Conservation (phyloP, 2,888 invertebrate species). For the Aricia artaxerxes region DNA sequence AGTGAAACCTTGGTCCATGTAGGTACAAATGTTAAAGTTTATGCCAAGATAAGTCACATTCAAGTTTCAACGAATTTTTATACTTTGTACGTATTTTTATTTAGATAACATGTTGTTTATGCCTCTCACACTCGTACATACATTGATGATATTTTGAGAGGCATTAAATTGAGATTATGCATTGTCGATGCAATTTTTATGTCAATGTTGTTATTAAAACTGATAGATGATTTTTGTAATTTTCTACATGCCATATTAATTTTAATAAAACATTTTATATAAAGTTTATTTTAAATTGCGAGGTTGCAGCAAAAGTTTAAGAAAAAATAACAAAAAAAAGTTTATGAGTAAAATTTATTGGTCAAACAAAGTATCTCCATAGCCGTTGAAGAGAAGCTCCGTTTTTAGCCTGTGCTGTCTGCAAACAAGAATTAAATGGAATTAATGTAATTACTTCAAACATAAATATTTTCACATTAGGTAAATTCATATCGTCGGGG, state of each 20-base stretch:
- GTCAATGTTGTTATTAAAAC: slow-evolving; percentile 24
- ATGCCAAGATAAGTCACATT: not conserved
- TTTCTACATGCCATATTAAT: slow-evolving; percentile 44
- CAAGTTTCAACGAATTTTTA: not conserved
- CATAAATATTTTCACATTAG: no score
- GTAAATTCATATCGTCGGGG: no score
- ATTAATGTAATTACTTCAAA: not conserved
- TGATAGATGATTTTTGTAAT: slow-evolving; percentile 42
- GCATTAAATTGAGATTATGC: not conserved
- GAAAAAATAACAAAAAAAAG: slow-evolving; percentile 25
- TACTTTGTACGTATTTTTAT: not conserved
- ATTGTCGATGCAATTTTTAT: slow-evolving; percentile 24
- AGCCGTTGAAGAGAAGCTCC: slow-evolving; percentile 20
- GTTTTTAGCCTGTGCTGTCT: slow-evolving; percentile 48
- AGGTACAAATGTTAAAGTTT: slow-evolving; percentile 3
- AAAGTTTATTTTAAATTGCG: slow-evolving; percentile 34
- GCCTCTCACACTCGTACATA: not conserved
- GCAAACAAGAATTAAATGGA: slow-evolving; percentile 38
- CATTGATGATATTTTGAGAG: not conserved
- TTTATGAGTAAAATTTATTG: slow-evolving; percentile 40
- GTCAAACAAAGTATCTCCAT: slow-evolving; percentile 26
- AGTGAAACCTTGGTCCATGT: not conserved
- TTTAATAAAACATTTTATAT: slow-evolving; percentile 41
- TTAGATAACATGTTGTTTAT: not conserved
- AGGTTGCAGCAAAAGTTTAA: not conserved